phyloP scores from a whole-genome alignment of 1,140 invertebrate genomes.

The Sminthurinus signatus region DNA sequence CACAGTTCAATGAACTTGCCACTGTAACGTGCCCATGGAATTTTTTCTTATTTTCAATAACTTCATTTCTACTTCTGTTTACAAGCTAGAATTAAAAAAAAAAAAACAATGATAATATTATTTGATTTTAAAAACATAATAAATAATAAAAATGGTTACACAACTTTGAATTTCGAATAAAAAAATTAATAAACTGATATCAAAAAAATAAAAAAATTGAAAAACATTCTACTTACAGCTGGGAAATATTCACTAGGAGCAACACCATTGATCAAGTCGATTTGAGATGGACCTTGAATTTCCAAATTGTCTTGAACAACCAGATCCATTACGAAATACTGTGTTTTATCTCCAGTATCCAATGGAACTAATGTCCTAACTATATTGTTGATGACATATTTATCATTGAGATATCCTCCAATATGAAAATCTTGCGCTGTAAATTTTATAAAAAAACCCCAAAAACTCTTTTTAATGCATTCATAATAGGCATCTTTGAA shows the following conservation, averaged over 20 bases:
- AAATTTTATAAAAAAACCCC: not conserved
- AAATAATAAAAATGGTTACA: no score
- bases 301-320: not conserved
- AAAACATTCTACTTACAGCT: not conserved
- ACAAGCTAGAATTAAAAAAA: not conserved
- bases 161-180: not conserved
- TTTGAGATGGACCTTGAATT: not conserved
- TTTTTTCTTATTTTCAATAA: not conserved
- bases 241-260: not conserved
- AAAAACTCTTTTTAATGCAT: no score
- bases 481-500: no score
- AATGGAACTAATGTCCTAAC: not conserved
- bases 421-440: not conserved
- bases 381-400: not conserved
- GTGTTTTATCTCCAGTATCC: not conserved
- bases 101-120: no score
- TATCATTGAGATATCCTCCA: not conserved
- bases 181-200: not conserved
- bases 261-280: not conserved
- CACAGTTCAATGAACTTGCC: not conserved
- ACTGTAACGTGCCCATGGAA: not conserved
- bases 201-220: not conserved
- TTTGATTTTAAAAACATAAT: not conserved
- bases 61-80: not conserved
- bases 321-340: not conserved